These are phyloP conservation scores for Augiades crinisus DNA, from an alignment of 2,888 invertebrate species.

Conservation along the genomic window DNA sequence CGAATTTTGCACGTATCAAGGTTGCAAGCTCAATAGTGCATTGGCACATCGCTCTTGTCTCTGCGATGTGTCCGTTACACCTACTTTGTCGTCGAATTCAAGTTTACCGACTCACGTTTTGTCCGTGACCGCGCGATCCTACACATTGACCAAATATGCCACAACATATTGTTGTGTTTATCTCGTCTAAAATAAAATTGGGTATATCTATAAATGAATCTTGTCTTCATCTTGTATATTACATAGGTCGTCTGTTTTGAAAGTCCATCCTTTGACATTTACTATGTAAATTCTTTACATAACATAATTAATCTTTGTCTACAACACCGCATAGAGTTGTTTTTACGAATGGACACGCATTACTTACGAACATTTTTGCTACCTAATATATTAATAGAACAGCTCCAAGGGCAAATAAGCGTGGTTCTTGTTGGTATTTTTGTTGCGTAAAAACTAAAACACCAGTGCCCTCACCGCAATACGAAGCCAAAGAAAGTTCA, in stretches of 20 bases:
- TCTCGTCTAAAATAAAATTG: no score
- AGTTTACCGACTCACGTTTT: not conserved
- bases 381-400: conserved; percentile 27
- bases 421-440: conserved; percentile 35
- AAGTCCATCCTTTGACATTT: no score
- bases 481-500: conserved; percentile 66
- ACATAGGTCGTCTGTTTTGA: no score
- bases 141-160: conserved; percentile 1
- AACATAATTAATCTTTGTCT: no score
- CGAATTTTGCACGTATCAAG: no score
- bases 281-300: no score
- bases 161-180: not conserved
- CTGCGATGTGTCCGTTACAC: no score
- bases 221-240: no score
- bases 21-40: no score
- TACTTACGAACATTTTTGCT: conserved; percentile 2
- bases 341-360: not conserved
- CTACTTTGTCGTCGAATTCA: not conserved
- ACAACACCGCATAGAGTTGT: not conserved
- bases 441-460: conserved; percentile 52
- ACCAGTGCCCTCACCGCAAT: conserved; percentile 48
- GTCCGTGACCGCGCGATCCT: conserved; percentile 9
- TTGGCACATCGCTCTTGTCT: no score
- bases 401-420: conserved; percentile 27
- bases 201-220: no score